phyloP scores from a whole-genome alignment of 2,888 invertebrate genomes.

The Apamea sordens region DNA sequence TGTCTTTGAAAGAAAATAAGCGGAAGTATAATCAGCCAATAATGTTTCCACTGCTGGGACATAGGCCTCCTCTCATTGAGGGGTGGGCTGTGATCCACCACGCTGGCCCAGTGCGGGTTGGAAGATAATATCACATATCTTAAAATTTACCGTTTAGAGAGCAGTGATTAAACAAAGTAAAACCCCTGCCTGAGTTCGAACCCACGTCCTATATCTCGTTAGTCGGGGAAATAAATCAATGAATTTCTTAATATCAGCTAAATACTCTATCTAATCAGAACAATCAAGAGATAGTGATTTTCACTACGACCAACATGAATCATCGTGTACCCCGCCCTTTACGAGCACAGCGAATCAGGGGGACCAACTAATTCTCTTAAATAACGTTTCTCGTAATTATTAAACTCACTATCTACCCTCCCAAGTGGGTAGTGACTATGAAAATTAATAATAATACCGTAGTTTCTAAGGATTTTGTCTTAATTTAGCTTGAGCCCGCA shows the following conservation, averaged over 20 bases:
- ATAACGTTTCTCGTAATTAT: conserved; percentile 68
- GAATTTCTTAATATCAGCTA: neutral
- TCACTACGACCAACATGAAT: neutral
- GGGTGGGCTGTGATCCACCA: neutral
- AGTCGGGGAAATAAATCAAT: neutral
- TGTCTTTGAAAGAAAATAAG: too few relatives aligned
- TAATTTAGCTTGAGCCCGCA: conserved; percentile 41
- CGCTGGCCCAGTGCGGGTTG: neutral
- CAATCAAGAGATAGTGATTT: neutral
- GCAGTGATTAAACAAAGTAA: neutral
- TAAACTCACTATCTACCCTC: conserved; percentile 68
- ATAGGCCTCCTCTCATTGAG: too few relatives aligned
- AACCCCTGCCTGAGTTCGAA: neutral
- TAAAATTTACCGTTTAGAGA: neutral
- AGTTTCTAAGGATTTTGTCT: conserved; percentile 55
- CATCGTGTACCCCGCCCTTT: neutral
- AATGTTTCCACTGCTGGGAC: too few relatives aligned
- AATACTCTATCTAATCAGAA: neutral
- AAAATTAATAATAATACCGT: conserved; percentile 64
- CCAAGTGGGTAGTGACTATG: conserved; percentile 55
- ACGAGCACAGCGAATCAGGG: conserved; percentile 22
- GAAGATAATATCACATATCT: neutral
- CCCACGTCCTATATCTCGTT: neutral
- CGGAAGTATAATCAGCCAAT: too few relatives aligned
- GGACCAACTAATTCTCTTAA: conserved; percentile 65